Evolutionary conservation across 2,888 invertebrate genomes (phyloP).

Genomic region (Athripsodes cinereus): DNA sequence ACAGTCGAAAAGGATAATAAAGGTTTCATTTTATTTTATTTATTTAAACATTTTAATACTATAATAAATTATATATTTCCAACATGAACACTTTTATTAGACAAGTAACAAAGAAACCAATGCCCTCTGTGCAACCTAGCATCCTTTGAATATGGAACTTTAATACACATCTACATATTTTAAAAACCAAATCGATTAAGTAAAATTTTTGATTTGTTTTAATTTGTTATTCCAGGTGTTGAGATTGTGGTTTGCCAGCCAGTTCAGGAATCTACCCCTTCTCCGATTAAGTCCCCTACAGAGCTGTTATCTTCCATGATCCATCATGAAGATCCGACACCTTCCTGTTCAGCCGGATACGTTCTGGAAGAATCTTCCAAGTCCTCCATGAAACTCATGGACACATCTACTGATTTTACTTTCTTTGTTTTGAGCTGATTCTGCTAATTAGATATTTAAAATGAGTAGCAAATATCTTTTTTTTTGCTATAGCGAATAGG

Average conservation of each 20-base stretch:
- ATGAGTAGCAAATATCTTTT: too few relatives aligned
- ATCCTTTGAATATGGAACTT: too few relatives aligned
- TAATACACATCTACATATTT: too few relatives aligned
- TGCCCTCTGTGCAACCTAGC: too few relatives aligned
- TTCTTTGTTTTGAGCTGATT: slow-evolving; percentile 17
- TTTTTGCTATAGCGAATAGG: too few relatives aligned
- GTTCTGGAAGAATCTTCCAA: slow-evolving; percentile 13
- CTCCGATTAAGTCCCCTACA: not conserved
- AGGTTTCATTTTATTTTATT: slow-evolving; percentile 1
- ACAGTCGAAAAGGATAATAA: slow-evolving; percentile 5
- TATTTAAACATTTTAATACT: too few relatives aligned
- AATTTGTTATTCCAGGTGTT: slow-evolving; percentile 4
- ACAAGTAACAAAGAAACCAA: too few relatives aligned
- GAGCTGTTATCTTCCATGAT: not conserved
- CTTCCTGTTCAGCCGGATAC: slow-evolving; percentile 11
- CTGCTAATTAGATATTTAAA: too few relatives aligned
- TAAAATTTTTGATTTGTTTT: not conserved
- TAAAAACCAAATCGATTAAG: not conserved
- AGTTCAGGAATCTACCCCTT: not conserved
- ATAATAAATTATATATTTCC: too few relatives aligned
- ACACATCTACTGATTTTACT: slow-evolving; percentile 19
- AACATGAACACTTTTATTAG: too few relatives aligned
- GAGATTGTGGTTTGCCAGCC: slow-evolving; percentile 16
- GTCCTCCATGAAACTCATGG: slow-evolving; percentile 16
- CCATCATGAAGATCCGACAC: slow-evolving; percentile 10